Percentiles rank a stretch among this genome's conserved stretches.
phyloP scores from a whole-genome alignment of 2,113 vertebrate genomes.

The Pseudois nayaur region DNA sequence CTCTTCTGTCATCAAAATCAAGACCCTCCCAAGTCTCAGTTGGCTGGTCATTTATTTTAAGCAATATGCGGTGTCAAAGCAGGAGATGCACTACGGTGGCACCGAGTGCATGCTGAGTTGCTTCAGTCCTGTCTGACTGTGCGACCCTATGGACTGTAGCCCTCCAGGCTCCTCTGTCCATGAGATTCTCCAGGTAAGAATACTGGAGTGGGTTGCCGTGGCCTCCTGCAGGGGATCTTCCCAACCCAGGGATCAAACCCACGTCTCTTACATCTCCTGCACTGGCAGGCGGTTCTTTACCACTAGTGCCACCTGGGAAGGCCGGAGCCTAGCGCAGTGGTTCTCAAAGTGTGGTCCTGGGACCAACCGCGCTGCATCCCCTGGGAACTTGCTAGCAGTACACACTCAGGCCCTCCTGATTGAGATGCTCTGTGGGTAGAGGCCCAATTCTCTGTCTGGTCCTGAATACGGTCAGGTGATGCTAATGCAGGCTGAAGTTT shows the following conservation, averaged over 20 bases:
- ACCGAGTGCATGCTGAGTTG: neutral
- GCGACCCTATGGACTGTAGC: neutral
- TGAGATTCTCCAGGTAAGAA: neutral
- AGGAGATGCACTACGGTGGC: neutral
- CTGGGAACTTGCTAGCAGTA: neutral
- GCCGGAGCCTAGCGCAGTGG: neutral
- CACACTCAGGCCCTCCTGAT: neutral
- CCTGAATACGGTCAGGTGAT: neutral
- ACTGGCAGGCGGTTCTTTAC: neutral
- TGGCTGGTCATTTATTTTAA: neutral
- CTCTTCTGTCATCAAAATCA: neutral
- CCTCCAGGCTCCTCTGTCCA: neutral
- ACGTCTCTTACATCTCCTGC: neutral
- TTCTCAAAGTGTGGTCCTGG: neutral
- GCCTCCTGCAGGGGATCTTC: neutral
- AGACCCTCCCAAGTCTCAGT: neutral
- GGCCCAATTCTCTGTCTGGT: neutral
- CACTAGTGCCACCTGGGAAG: neutral
- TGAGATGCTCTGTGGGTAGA: neutral
- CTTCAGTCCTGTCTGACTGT: neutral
- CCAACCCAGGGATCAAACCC: neutral
- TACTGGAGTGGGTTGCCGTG: neutral
- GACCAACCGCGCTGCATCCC: neutral
- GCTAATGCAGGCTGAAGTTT: neutral
- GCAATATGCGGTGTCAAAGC: neutral